phyloP scores from a whole-genome alignment of 64 coral and sea anemone species.

The Trachythela sp. region DNA sequence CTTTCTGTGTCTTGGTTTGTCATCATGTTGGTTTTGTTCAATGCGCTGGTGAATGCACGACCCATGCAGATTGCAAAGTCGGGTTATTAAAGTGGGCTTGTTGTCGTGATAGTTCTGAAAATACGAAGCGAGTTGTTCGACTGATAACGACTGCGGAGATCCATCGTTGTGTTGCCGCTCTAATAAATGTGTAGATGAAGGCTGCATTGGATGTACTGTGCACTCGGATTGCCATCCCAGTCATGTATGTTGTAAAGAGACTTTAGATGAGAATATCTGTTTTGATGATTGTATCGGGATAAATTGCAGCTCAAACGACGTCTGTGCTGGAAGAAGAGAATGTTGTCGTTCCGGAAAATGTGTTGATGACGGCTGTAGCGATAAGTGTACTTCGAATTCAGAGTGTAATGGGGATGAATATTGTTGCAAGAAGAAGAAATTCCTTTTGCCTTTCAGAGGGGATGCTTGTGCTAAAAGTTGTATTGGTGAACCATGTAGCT shows the following conservation, averaged over 20 bases:
- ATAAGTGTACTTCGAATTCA: too few relatives aligned
- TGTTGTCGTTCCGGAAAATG: too few relatives aligned
- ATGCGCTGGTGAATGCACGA: neutral
- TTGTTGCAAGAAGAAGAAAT: too few relatives aligned
- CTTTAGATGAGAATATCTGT: too few relatives aligned
- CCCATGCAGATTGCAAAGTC: neutral
- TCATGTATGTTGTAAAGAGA: neutral
- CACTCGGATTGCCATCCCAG: neutral
- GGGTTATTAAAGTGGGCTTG: too few relatives aligned
- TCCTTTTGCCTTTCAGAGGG: too few relatives aligned
- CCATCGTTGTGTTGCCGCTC: neutral
- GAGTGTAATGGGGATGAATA: too few relatives aligned
- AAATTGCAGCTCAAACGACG: too few relatives aligned
- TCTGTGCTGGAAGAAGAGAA: too few relatives aligned
- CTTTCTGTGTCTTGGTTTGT: neutral
- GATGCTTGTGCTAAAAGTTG: neutral
- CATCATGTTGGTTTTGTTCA: neutral
- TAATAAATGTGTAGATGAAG: neutral
- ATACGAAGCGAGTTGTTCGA: neutral
- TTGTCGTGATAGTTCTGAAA: neutral
- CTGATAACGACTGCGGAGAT: too few relatives aligned
- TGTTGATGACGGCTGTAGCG: neutral
- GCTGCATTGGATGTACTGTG: neutral
- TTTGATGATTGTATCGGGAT: too few relatives aligned
- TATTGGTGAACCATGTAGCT: neutral